phyloP scores from a whole-genome alignment of 2,888 invertebrate species.

The Sinhomidia bicolor region DNA sequence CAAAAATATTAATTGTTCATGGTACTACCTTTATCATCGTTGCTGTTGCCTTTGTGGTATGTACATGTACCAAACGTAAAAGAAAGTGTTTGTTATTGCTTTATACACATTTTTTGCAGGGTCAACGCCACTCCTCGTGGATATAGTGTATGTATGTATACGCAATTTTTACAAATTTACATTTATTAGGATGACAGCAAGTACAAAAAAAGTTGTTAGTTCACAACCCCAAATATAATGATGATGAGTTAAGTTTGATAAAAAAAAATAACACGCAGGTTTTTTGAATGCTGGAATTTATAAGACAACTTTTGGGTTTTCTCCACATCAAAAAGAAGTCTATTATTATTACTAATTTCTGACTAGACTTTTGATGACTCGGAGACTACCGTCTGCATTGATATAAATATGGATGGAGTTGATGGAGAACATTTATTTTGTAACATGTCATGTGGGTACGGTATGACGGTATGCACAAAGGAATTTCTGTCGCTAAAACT shows the following conservation, averaged over 20 bases:
- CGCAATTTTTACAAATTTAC: background rate
- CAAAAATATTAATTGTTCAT: background rate
- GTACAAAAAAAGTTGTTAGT: background rate
- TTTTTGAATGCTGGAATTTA: background rate
- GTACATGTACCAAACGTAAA: background rate
- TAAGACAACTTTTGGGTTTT: background rate
- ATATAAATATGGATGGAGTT: background rate
- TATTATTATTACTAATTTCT: background rate
- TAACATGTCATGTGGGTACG: background rate
- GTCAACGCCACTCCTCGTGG: conserved; percentile 37
- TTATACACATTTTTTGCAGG: background rate
- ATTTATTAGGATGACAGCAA: background rate
- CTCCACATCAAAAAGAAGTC: background rate
- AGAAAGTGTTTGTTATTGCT: background rate
- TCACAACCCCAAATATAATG: background rate
- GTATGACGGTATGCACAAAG: background rate
- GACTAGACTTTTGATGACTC: background rate
- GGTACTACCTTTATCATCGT: background rate
- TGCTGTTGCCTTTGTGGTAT: background rate
- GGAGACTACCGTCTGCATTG: background rate
- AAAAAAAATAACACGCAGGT: background rate
- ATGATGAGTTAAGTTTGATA: background rate
- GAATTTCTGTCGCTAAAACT: background rate
- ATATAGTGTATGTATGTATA: background rate
- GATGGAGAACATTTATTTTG: background rate